These are phyloP conservation scores for Germaria angustata DNA, from an alignment of 2,888 invertebrate species.

Conservation along the genomic window DNA sequence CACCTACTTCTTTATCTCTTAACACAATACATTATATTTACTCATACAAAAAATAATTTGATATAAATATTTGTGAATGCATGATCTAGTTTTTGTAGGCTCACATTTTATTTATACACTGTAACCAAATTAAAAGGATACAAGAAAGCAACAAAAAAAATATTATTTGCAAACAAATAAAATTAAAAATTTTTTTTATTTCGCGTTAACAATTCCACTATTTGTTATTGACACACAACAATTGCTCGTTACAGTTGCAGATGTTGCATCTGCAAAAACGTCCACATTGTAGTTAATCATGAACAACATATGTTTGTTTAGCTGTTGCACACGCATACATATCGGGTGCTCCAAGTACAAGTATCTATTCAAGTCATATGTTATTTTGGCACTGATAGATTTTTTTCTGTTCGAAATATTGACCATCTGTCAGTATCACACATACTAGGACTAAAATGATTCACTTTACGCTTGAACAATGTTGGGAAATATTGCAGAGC, in stretches of 20 bases:
- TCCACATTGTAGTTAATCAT: conserved; percentile 26
- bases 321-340: neutral
- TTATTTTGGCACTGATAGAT: no score
- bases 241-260: conserved; percentile 37
- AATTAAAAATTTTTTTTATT: conserved; percentile 57
- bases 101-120: conserved; percentile 12
- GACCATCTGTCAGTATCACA: no score
- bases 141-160: conserved; percentile 41
- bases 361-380: no score
- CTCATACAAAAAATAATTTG: conserved; percentile 8
- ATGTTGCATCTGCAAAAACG: conserved; percentile 26
- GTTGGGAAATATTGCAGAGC: no score
- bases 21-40: neutral
- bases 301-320: conserved; percentile 48
- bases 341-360: no score
- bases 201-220: conserved; percentile 50
- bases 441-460: no score
- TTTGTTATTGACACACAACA: conserved; percentile 50
- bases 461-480: no score
- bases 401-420: no score
- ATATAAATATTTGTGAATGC: conserved; percentile 28
- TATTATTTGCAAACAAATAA: conserved; percentile 54
- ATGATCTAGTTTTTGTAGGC: conserved; percentile 10
- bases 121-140: conserved; percentile 52
- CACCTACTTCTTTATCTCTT: neutral